Evolutionary conservation across 2,797 vertebrate genomes (phyloP), one percentile per base, ranked within the genome.

Genomic region (Chelon labrosus): DNA sequence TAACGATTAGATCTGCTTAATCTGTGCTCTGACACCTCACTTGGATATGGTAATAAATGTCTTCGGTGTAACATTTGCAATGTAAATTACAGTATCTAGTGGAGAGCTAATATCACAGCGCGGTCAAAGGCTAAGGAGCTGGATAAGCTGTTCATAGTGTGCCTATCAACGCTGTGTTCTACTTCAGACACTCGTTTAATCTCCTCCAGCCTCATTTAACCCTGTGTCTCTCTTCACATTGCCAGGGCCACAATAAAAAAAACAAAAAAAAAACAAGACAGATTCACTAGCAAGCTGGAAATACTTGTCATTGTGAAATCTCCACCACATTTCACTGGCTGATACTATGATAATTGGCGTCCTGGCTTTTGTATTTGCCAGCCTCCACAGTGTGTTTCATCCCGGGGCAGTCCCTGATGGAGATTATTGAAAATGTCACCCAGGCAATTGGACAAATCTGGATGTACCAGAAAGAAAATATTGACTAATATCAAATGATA

Each of bases 371-470:
- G 65, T 41, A 20, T 64, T 53, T 69, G 76, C 63, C 70, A 59
- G 66, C 71, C 31, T 64, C 31, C 19, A 10, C 39, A 39, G 58
- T 71, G 70, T n/a, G 71, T 62, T 62, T 56, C 55, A 65, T 78
- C 83, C 67, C 54, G 53, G 57, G 47, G 67, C 65, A 44, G 71
- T 66, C 72, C 68, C 66, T 77, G 35, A 65, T 56, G 66, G 27
- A 75, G 75, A 85, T 87, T 69, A 84, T 4, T 27, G 25, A 73
- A 82, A 75, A 85, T 76, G 80, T 88, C 78, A 86, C 52, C 51
- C 19, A 70, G 79, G 49, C 87, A 85, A 88, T 88, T 87, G 80
- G 80, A 81, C 75, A 83, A 79, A 85, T 74, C 79, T 77, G 73
- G 70, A 65, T 66, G 54, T 65, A 63, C 82, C 31, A 7, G 71